Percentiles rank a stretch among this genome's conserved stretches.
Conservation (phyloP, 2,888 invertebrate genomes). For the Hyposoter didymator region DNA sequence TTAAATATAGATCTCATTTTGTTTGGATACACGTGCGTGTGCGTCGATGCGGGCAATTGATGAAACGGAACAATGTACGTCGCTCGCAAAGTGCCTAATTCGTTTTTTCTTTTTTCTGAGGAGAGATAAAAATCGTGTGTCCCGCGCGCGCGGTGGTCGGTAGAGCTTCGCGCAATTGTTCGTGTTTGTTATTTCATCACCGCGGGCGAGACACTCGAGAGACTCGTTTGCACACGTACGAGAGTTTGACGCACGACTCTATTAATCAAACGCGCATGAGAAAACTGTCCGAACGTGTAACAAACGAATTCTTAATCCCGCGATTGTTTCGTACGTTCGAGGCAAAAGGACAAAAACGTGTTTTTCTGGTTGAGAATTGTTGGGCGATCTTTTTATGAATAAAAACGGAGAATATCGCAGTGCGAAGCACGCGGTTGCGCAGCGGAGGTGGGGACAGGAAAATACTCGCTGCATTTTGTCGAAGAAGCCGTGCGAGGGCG, state of each 20-base stretch:
- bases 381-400: neutral
- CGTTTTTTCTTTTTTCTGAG: neutral
- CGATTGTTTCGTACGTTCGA: constrained; percentile 13
- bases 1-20: constrained; percentile 29
- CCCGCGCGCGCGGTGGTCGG: neutral
- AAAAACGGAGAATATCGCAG: neutral
- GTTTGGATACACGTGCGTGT: neutral
- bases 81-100: constrained; percentile 7
- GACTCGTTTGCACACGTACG: constrained; percentile 10
- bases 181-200: constrained; percentile 27
- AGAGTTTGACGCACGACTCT: constrained; percentile 3
- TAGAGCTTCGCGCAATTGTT: constrained; percentile 25
- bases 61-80: constrained; percentile 34
- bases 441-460: neutral
- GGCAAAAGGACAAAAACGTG: constrained; percentile 3
- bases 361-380: neutral
- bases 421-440: neutral
- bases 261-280: constrained; percentile 34
- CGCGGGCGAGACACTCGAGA: constrained; percentile 31
- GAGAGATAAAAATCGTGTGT: constrained; percentile 16
- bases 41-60: neutral
- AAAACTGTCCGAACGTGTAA: constrained; percentile 29
- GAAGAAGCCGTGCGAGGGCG: neutral
- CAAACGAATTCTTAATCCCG: constrained; percentile 34
- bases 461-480: neutral